Base-by-base conservation (phyloP, 2,888 invertebrate genomes). In the Hemithea aestivaria region DNA sequence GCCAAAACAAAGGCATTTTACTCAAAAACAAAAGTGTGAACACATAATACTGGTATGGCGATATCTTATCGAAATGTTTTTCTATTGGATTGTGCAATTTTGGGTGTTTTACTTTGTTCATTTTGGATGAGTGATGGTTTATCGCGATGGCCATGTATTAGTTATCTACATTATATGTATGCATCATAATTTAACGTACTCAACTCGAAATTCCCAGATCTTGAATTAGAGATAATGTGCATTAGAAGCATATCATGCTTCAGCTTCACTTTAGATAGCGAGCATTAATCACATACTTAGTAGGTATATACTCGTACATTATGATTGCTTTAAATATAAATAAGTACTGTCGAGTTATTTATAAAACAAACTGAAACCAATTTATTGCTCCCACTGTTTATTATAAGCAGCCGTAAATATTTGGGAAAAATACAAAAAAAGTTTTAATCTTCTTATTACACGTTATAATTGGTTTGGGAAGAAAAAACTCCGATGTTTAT, bases 1-100 rank as follows among this genome's bases (percentile, higher is more conserved):
- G 82, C 82, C 81, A 82, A 20, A 72, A 72, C 16, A 71, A 30
- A 1, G 77, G 75, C 7, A 72, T 27, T 40, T 79, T 75, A 16
- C 68, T 60, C 0, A 62, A 2, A 35, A 80, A 79, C 7, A 79
- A 25, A 1, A 76, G 10, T 5, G 45, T 44, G 40, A 75, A 79
- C 5, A 74, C 50, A 27, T 60, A 81, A 6, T 58, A 68, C 27
- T 83, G 82, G 26, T 79, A 82, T 1, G 52, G 52, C 1, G 71
- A 57, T 2, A 77, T 31, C 1, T 37, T 50, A 10, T 56, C 43
- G 16, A 79, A 77, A 39, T 71, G 57, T 42, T 59, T 69, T 37
- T 79, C 81, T 2, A 80, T 66, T 1, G 81, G 82, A 56, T 76
- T 73, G 11, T 44, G 45, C 10, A 58, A 34, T 40, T 53, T 57